Evolutionary conservation across 2,797 vertebrate species (phyloP), one percentile per base, ranked within the genome.

Genomic region (Eulemur coronatus): DNA sequence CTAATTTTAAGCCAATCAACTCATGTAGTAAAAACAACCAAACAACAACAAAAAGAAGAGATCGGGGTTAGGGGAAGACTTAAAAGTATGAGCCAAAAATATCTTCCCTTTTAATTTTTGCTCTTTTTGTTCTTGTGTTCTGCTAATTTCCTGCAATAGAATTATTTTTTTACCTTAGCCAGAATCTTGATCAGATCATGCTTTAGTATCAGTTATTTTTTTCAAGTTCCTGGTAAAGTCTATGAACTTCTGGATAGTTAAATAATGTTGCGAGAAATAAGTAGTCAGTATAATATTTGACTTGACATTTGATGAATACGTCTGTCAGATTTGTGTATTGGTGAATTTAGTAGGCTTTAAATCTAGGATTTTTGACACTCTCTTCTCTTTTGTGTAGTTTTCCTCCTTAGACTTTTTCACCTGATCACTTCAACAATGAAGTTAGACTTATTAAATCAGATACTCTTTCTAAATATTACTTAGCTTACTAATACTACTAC

Each of bases 121-220:
- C 20, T 59, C 9, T 88, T 94, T 91, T 81, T 76, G 30, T 89
- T 70, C 18, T 86, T 78, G 33, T 87, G 20, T 93, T 96, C 92
- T 91, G 22, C 28, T 81, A 13, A 63, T 35, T 95, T 88, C 75
- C 14, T 96, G 4, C 1, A 26, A 26, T 11, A 30, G 17, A 89
- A 46, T 89, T 91, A 86, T 94, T 86, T 76, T 86, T 46, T 85
- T 85, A 72, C 12, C 63, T 97, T 96, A 95, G 81, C 17, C 55
- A 91, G 76, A 84, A 52, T 88, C n/a, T 59, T 48, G 38, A 95
- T 94, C 14, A 78, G 55, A 50, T 92, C 22, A 92, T 85, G 20
- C 86, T 94, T 94, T 81, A 61, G 43, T 81, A 70, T 86, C n/a
- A 55, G 1, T 95, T 84, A 30, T 92, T 72, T 76, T 96, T 96